These are phyloP conservation scores for Eupsittula cactorum DNA, from an alignment of 2,113 vertebrate genomes.

Conservation along the genomic window DNA sequence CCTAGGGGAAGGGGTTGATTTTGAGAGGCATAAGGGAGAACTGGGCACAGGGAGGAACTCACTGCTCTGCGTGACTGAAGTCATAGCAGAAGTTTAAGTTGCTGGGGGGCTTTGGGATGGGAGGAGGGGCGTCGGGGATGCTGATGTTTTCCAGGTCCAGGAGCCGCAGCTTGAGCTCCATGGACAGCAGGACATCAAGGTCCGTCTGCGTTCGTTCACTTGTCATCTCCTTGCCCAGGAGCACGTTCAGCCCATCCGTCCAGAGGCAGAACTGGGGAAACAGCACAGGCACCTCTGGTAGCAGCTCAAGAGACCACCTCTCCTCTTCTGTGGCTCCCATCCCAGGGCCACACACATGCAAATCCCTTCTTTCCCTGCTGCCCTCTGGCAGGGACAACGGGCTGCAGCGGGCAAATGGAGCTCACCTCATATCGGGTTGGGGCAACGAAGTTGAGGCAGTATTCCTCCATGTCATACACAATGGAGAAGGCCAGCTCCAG, in stretches of 20 bases:
- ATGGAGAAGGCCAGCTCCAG: slow-evolving; percentile 93
- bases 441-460: slow-evolving; percentile 91
- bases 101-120: slow-evolving; percentile 90
- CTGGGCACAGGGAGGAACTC: background rate
- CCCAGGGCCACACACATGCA: background rate
- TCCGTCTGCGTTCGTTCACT: slow-evolving; percentile 91
- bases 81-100: slow-evolving; percentile 97
- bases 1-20: background rate
- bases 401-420: background rate
- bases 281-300: background rate
- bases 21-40: accelerated
- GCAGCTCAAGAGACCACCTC: background rate
- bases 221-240: slow-evolving; percentile 90
- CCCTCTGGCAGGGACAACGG: background rate
- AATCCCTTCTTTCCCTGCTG: background rate
- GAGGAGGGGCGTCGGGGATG: slow-evolving; percentile 88
- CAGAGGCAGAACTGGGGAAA: slow-evolving; percentile 89
- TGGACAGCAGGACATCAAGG: slow-evolving; percentile 92
- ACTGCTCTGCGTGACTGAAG: slow-evolving; percentile 88
- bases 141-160: slow-evolving; percentile 93
- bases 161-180: slow-evolving; percentile 96
- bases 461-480: slow-evolving; percentile 88
- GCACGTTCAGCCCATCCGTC: slow-evolving; percentile 90
- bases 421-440: slow-evolving; percentile 91
- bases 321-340: background rate